Conservation (phyloP, 1,140 invertebrate genomes). For the Sarcophaga bullata region DNA sequence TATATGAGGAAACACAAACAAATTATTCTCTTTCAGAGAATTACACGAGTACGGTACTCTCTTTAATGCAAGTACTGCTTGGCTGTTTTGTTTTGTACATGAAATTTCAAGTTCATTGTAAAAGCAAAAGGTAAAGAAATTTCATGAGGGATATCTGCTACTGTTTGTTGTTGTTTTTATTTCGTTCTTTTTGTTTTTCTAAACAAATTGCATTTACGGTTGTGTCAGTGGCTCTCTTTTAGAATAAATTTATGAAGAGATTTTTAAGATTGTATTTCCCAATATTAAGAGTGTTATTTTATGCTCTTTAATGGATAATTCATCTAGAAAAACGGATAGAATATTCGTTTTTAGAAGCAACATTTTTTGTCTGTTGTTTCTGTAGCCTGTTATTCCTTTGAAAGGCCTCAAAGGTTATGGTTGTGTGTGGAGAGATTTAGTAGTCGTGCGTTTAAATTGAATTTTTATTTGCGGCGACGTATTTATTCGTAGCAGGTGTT, state of each 20-base stretch:
- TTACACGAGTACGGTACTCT: too few relatives aligned
- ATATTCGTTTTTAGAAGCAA: background rate
- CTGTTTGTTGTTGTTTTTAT: too few relatives aligned
- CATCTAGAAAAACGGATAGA: background rate
- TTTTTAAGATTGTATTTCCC: too few relatives aligned
- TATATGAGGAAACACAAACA: background rate
- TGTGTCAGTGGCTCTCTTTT: too few relatives aligned
- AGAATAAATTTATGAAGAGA: too few relatives aligned
- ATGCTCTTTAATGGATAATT: background rate
- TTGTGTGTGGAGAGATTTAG: background rate
- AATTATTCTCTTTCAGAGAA: background rate
- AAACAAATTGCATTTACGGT: too few relatives aligned
- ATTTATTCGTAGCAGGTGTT: background rate
- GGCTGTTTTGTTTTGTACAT: background rate
- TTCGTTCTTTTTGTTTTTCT: too few relatives aligned
- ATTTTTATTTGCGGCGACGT: background rate
- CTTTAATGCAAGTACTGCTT: too few relatives aligned
- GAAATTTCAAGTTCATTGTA: constrained; percentile 22
- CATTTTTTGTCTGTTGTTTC: background rate
- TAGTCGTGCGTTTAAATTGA: background rate
- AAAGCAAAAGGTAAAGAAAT: background rate
- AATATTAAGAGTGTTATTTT: background rate
- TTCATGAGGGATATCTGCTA: background rate
- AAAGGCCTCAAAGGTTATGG: background rate
- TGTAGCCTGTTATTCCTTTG: background rate